phyloP scores from a whole-genome alignment of 1,140 invertebrate genomes.

The Saccostrea cuccullata region DNA sequence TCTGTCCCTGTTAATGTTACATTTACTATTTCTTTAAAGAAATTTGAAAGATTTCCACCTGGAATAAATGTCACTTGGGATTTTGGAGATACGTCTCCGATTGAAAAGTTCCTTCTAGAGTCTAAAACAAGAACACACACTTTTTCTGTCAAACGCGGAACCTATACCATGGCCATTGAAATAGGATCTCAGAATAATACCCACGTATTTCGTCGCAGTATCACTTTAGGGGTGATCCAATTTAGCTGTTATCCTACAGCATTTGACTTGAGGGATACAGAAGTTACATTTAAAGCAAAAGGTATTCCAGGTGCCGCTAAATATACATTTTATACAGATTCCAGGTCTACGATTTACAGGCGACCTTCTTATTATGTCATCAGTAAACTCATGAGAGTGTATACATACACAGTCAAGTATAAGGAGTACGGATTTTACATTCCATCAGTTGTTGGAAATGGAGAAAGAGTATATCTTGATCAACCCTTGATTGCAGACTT shows the following conservation, averaged over 20 bases:
- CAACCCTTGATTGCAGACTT: background rate
- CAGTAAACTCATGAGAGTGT: background rate
- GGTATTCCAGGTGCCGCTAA: background rate
- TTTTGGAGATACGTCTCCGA: background rate
- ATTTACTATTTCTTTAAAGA: background rate
- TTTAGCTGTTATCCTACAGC: background rate
- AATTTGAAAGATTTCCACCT: background rate
- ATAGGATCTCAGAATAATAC: background rate
- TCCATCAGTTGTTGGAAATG: background rate
- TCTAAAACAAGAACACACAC: background rate
- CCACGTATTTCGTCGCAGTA: background rate
- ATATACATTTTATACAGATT: background rate
- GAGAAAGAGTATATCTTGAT: background rate
- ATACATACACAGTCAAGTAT: background rate
- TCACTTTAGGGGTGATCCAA: constrained; percentile 9
- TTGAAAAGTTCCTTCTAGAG: background rate
- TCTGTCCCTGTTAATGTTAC: background rate
- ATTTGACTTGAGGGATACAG: background rate
- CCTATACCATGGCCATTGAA: background rate
- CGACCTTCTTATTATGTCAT: background rate
- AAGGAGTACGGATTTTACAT: constrained; percentile 1
- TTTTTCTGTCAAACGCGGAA: background rate
- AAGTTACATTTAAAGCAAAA: background rate
- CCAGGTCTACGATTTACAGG: background rate
- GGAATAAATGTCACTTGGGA: background rate